Base-by-base conservation (phyloP, 2,797 vertebrate species). In the Coracias cyanogaster region DNA sequence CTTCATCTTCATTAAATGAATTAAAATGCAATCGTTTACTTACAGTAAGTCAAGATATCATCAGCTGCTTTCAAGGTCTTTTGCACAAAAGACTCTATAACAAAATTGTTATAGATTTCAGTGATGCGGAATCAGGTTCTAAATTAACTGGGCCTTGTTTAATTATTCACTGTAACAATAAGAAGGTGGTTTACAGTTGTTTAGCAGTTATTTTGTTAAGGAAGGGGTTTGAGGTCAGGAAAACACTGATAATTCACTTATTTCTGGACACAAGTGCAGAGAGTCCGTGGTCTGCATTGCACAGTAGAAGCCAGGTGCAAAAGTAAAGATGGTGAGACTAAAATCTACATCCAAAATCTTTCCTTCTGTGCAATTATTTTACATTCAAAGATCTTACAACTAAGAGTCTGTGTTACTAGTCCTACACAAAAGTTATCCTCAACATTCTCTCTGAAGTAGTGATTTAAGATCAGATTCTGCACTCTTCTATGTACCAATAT, bases 401-500 rank as follows among this genome's bases (percentile, higher is more conserved):
- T 73, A 86, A 67, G 7, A 26, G 16, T 61, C 19, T 11, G 54
- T 10, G 7, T 2, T 1, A 76, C 25, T 24, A 62, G 31, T 35
- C 43, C 41, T 70, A n/a, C 13, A 77, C 39, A 62, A 86, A 86
- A 70, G 12, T 6, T 18, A 64, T n/a, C 17, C 24, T 58, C 31
- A 79, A 31, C 10, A 15, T 60, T 28, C 15, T 60, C 7, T 35
- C 60, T 41, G 19, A 89, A 81, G 16, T 0, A 48, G 18, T 7
- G 31, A 82, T 55, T 71, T 62, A 86, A 39, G 28, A 70, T 35
- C 22, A 76, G 20, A 69, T 66, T 54, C 76, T 35, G 3, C 9
- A 67, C 10, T 6, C 1, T 3, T 41, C 19, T 17, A 46, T 0
- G 0, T 43, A 79, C 3, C 33, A 67, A 89, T 87, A 66, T 15